A percentile compares a stretch with the other conserved stretches of the same genome.
phyloP scores from a whole-genome alignment of 2,113 vertebrate genomes.

The Mesoclemmys tuberculata region DNA sequence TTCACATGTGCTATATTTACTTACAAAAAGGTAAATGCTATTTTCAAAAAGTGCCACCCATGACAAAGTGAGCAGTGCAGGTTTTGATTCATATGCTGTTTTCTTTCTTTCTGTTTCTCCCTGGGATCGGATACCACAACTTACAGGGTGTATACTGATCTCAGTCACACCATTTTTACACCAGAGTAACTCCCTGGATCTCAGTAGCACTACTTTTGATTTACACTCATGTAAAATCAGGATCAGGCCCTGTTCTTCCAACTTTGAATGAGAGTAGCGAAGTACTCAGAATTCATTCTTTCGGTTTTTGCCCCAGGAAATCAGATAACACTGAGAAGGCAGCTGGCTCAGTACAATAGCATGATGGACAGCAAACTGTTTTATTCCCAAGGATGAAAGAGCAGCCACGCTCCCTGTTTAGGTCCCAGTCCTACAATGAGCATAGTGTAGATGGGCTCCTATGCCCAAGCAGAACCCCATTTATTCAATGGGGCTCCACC shows the following conservation, averaged over 20 bases:
- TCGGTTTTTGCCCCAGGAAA: not conserved
- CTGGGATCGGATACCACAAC: not conserved
- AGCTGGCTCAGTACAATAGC: not conserved
- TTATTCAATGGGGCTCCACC: not conserved
- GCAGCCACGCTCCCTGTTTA: not conserved
- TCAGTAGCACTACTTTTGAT: not conserved
- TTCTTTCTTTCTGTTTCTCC: not conserved
- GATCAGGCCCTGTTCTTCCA: not conserved
- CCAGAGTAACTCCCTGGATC: not conserved
- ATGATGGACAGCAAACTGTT: not conserved
- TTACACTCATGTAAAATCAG: not conserved
- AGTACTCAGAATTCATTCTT: not conserved
- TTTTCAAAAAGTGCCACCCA: not conserved
- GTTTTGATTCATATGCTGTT: not conserved
- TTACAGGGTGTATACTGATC: not conserved
- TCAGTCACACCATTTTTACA: not conserved
- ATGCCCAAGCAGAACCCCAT: not conserved
- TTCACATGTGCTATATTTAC: not conserved
- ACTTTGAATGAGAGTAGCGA: not conserved
- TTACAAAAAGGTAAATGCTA: not conserved
- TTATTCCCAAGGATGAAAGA: not conserved
- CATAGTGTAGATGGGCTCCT: not conserved
- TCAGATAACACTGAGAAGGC: not conserved
- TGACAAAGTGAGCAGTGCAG: not conserved
- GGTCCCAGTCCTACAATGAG: rapidly evolving